Percentiles rank a stretch among this genome's conserved stretches.
Evolutionary conservation across 2,113 vertebrate species (phyloP).

Genomic region (Crocuta crocuta): DNA sequence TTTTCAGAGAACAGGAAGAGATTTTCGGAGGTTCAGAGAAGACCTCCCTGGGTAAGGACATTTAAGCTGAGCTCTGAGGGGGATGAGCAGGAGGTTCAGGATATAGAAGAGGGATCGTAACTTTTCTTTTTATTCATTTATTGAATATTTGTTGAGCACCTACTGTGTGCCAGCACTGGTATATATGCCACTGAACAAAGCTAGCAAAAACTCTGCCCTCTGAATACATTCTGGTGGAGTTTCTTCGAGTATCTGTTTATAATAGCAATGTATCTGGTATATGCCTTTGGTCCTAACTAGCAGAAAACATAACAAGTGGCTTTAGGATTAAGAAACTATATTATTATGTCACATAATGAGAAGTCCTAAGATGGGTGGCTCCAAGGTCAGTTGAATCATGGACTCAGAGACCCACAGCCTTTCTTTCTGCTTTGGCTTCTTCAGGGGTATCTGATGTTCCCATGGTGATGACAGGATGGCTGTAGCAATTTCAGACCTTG

Average conservation of each 20-base stretch:
- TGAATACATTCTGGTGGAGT: not conserved
- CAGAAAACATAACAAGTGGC: not conserved
- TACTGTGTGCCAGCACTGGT: not conserved
- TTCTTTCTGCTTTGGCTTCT: not conserved
- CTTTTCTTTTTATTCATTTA: not conserved
- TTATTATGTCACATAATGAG: not conserved
- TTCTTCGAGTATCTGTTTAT: not conserved
- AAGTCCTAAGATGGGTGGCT: not conserved
- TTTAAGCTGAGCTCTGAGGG: not conserved
- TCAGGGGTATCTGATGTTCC: not conserved
- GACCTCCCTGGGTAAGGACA: not conserved
- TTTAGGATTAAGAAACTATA: not conserved
- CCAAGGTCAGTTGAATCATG: not conserved
- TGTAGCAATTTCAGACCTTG: not conserved
- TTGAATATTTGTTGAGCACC: not conserved
- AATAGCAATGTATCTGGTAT: not conserved
- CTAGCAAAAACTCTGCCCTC: not conserved
- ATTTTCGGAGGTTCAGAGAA: not conserved
- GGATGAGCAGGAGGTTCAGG: not conserved
- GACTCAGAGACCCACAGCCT: not conserved
- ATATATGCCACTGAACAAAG: not conserved
- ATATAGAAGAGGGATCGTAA: not conserved
- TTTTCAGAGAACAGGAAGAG: not conserved
- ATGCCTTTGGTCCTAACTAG: not conserved
- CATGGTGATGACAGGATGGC: not conserved